These are phyloP conservation scores for Atethmia centrago DNA, from an alignment of 2,888 invertebrate species.

Conservation along the genomic window DNA sequence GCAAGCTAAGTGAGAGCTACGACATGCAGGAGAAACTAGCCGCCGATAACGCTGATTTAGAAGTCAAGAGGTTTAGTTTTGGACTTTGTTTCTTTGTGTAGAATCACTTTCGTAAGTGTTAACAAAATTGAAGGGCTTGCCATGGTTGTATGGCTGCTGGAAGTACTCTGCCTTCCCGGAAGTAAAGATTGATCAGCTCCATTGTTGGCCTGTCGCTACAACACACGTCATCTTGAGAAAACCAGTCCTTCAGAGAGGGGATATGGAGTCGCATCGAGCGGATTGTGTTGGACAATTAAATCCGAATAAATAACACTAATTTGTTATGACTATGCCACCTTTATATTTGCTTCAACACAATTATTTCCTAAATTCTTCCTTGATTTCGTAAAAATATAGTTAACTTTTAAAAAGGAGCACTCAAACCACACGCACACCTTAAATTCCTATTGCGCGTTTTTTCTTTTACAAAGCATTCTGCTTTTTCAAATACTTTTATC, in stretches of 20 bases:
- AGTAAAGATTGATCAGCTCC: background rate
- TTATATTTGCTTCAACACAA: too few relatives aligned
- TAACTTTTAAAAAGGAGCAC: too few relatives aligned
- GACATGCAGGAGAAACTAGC: conserved; percentile 93
- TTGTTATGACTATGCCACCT: background rate
- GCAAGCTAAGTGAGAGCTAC: conserved; percentile 92
- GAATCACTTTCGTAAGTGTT: background rate
- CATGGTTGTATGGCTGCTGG: background rate
- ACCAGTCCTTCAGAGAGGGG: background rate
- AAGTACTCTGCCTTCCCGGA: background rate
- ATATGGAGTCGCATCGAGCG: background rate
- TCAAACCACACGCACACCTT: too few relatives aligned
- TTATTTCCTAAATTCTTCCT: too few relatives aligned
- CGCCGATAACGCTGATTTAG: conserved; percentile 92
- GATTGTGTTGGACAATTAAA: background rate
- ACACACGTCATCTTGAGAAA: background rate
- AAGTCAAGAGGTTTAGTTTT: conserved; percentile 91
- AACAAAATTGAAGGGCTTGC: background rate
- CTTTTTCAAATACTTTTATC: too few relatives aligned
- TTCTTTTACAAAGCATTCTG: background rate
- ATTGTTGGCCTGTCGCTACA: background rate
- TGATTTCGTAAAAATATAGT: too few relatives aligned
- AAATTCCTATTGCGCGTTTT: background rate
- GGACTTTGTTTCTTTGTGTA: conserved; percentile 13
- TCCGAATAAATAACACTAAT: background rate